Evolutionary conservation across 2,888 invertebrate genomes (phyloP).

Genomic region (Thalpophila matura): DNA sequence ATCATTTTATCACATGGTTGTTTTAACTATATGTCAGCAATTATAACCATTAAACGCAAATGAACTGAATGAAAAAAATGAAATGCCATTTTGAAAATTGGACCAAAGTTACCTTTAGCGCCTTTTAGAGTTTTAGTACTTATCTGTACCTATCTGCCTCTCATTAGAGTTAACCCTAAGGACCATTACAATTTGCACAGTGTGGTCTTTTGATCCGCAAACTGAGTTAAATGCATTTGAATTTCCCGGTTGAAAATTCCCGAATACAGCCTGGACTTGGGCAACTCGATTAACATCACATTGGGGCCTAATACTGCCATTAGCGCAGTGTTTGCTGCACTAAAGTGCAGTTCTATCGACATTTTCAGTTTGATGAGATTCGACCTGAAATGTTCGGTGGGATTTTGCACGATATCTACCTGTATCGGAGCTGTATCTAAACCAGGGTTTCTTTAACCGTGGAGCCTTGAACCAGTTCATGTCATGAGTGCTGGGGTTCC

Average conservation of each 20-base stretch:
- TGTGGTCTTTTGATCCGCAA: constrained; percentile 26
- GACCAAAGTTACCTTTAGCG: no score
- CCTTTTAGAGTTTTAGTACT: no score
- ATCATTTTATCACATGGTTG: no score
- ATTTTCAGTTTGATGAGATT: constrained; percentile 18
- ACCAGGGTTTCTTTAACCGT: no score
- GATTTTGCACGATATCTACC: constrained; percentile 4
- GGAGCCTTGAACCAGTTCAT: no score
- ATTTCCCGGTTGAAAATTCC: constrained; percentile 36
- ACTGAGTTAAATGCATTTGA: constrained; percentile 41
- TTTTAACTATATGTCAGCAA: no score
- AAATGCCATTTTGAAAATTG: no score
- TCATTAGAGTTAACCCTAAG: constrained; percentile 8
- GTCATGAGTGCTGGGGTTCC: no score
- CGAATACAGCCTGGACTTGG: constrained; percentile 22
- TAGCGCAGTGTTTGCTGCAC: constrained; percentile 24
- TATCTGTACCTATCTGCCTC: no score
- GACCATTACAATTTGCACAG: constrained; percentile 10
- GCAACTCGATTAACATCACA: constrained; percentile 40
- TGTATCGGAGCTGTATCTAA: background rate
- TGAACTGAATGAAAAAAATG: no score
- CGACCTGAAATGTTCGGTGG: constrained; percentile 4
- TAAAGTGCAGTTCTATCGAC: constrained; percentile 30
- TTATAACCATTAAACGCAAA: no score
- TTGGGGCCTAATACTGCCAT: constrained; percentile 48